Base-by-base conservation (phyloP, 2,888 invertebrate species). In the Desoria tigrina region DNA sequence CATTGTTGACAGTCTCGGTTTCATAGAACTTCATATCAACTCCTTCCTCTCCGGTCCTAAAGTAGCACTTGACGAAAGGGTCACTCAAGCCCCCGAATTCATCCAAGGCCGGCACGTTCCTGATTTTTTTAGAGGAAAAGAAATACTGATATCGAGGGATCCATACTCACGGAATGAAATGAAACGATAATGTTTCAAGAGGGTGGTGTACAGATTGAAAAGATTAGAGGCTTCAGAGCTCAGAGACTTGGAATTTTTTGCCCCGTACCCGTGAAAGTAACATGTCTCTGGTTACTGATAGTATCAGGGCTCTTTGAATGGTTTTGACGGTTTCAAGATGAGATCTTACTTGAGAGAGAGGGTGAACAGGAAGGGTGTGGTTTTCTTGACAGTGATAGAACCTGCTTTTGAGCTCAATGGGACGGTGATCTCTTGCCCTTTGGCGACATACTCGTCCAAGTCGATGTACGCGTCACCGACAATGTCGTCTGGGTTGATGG, bases 31-130 rank as follows among this genome's bases (percentile, higher is more conserved):
- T 69, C 56, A 37, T 21, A 57, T 72, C 69, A 37, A 62, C 55
- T 2, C 72, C 72, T 9, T 66, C 72, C 56, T 66, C 63, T 18
- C 66, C 69, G n/a, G 51, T 51, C 26, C 72, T 50, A 61, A 69
- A 72, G 60, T 72, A 72, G 37, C 68, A 69, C 57, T 69, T 72
- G 9, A 72, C 63, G 32, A 67, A 72, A 11, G 69, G 69, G 64
- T 72, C 72, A 56, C 65, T 64, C 23, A 60, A 21, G 26, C 69
- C 66, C n/a, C 67, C 69, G 39, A 69, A 69, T 37, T 72, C 66
- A 37, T 72, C 72, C 24, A 61, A 42, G 1, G 61, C 27, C 49
- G 72, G 72, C 14, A 69, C 26, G 57, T 66, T 64, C 49, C 68
- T 71, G 26, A 24, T 45, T 11, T 32, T 32, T 32, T 7, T 11